Percentiles rank a stretch among this genome's conserved stretches.
phyloP scores from a whole-genome alignment of 1,140 invertebrate genomes.

The Heterodera carotae region DNA sequence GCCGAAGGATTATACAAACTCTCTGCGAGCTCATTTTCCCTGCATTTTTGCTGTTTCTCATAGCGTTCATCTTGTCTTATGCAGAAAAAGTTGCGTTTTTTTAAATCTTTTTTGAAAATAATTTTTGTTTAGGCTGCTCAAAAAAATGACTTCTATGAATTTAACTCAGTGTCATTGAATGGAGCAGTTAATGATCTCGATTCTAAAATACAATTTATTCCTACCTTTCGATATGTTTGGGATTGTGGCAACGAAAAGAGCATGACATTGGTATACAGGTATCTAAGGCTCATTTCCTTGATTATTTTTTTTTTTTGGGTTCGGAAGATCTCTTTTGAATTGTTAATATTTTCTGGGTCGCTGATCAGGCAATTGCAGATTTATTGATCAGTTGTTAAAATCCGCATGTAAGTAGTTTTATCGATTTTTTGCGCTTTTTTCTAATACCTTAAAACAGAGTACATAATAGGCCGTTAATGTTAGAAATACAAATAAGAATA shows the following conservation, averaged over 20 bases:
- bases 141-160: neutral
- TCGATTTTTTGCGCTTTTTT: no score
- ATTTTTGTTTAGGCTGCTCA: neutral
- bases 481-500: no score
- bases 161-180: neutral
- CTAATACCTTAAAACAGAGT: no score
- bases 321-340: no score
- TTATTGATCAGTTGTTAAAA: no score
- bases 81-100: neutral
- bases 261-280: constrained; percentile 3
- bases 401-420: no score
- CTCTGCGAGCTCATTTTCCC: neutral
- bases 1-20: neutral
- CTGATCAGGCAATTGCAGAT: no score
- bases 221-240: neutral
- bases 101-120: neutral
- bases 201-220: neutral
- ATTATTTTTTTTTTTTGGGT: no score
- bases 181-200: neutral
- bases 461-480: no score
- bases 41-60: neutral
- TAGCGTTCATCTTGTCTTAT: neutral
- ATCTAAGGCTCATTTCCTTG: no score
- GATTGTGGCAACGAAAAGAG: neutral
- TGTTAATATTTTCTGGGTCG: no score